Conservation (phyloP, 2,888 invertebrate species). For the Mactromeris polynyma region DNA sequence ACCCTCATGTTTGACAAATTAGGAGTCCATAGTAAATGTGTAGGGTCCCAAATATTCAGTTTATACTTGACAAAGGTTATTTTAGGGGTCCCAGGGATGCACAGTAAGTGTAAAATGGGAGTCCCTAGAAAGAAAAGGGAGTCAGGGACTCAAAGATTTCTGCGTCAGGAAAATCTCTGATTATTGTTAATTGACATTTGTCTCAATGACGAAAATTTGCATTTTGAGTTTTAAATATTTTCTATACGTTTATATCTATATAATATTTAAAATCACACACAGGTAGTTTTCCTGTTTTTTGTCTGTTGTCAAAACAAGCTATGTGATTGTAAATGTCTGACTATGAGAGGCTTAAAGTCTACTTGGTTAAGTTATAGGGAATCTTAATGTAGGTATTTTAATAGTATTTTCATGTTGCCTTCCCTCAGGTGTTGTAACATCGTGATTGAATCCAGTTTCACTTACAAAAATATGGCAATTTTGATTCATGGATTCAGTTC, state of each 20-base stretch:
- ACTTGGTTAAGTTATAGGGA: background rate
- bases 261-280: background rate
- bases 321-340: background rate
- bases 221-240: no score
- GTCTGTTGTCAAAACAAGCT: background rate
- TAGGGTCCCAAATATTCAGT: no score
- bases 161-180: no score
- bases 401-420: slow-evolving; percentile 40
- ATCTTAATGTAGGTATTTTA: slow-evolving; percentile 32
- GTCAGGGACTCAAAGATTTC: no score
- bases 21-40: no score
- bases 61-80: no score
- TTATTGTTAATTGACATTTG: no score
- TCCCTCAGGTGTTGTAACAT: slow-evolving; percentile 28
- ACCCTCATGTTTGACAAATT: no score
- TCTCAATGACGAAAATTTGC: no score
- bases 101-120: no score
- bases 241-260: background rate
- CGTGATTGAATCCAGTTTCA: slow-evolving; percentile 24
- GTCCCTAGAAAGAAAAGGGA: no score
- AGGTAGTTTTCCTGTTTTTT: background rate
- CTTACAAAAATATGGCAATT: slow-evolving; percentile 8
- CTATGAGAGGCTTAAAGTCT: background rate
- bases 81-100: no score
- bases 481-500: background rate